phyloP scores from a whole-genome alignment of 2,797 vertebrate species.

The Sebastes paucispinis region DNA sequence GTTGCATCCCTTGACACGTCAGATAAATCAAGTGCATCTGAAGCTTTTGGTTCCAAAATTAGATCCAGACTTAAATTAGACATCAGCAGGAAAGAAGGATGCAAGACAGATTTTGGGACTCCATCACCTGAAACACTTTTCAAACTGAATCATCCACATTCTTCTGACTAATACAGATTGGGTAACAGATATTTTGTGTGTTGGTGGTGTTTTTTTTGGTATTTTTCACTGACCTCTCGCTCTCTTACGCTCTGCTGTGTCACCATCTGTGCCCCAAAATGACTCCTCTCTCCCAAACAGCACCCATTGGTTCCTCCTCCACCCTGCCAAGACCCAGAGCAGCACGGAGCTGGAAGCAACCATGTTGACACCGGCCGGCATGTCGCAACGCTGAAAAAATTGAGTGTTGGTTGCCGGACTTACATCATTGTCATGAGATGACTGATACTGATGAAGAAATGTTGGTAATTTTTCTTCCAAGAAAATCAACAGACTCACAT shows the following conservation, averaged over 20 bases:
- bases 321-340: conserved; percentile 16
- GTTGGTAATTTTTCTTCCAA: no score
- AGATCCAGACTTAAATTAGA: conserved; percentile 10
- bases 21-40: not conserved
- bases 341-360: conserved; percentile 27
- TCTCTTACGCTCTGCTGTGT: conserved; percentile 46
- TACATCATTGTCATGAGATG: conserved; percentile 6
- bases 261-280: conserved; percentile 65
- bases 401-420: conserved; percentile 11
- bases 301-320: conserved; percentile 33
- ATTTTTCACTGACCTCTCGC: conserved; percentile 40
- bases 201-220: not conserved
- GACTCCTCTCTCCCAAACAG: conserved; percentile 38
- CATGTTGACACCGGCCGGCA: not conserved
- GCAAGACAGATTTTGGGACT: not conserved
- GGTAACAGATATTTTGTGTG: not conserved
- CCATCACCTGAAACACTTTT: not conserved
- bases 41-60: conserved; percentile 18
- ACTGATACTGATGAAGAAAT: conserved; percentile 2
- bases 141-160: not conserved
- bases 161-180: not conserved
- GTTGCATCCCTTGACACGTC: not conserved
- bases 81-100: not conserved
- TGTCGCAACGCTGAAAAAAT: not conserved
- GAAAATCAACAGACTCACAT: not conserved